Evolutionary conservation across 1,140 invertebrate species (phyloP).

Genomic region (Drosophila ogumai): DNA sequence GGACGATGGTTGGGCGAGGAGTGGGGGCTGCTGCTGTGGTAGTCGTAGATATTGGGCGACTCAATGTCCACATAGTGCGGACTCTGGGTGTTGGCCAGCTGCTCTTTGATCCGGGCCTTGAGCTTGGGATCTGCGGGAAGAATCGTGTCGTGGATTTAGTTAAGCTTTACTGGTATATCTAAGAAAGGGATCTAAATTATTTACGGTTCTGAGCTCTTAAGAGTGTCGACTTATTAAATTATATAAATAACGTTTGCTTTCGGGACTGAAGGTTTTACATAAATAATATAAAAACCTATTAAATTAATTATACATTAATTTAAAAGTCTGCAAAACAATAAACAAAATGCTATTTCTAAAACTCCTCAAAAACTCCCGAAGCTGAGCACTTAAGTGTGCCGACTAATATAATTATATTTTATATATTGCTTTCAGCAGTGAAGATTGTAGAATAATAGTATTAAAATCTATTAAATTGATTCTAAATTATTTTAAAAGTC

Average conservation of each 20-base stretch:
- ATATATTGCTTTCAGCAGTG: background rate
- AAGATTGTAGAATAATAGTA: background rate
- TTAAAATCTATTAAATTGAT: background rate
- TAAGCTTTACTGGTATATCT: background rate
- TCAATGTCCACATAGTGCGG: constrained; percentile 84
- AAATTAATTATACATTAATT: background rate
- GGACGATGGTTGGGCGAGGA: constrained; percentile 70
- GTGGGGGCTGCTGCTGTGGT: constrained; percentile 60
- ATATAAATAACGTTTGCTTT: background rate
- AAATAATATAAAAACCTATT: background rate
- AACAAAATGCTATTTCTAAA: no score
- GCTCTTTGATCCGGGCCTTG: constrained; percentile 91
- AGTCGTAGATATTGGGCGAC: constrained; percentile 84
- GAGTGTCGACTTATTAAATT: no score
- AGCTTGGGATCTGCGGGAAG: constrained; percentile 90
- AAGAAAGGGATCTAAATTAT: background rate
- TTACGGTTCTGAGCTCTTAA: no score
- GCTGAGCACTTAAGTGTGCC: no score
- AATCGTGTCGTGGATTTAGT: background rate
- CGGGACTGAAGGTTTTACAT: background rate
- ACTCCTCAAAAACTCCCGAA: no score
- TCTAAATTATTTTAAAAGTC: background rate
- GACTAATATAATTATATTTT: no score
- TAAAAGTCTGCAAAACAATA: background rate
- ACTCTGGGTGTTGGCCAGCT: constrained; percentile 87